These are phyloP conservation scores for Felis chaus DNA, from an alignment of 2,113 vertebrate genomes.

Conservation along the genomic window DNA sequence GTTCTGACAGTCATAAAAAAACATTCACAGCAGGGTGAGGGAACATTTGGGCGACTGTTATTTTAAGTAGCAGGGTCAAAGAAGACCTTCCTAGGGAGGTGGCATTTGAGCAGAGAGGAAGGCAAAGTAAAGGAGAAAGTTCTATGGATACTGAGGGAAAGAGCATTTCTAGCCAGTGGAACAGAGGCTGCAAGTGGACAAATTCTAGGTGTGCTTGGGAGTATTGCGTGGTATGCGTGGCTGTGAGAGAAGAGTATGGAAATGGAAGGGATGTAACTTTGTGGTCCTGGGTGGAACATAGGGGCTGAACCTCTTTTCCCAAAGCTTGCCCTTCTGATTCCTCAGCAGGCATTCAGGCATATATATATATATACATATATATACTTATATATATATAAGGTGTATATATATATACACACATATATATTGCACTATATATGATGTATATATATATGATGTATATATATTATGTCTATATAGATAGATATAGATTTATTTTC, in stretches of 20 bases:
- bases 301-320: background rate
- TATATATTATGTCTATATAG: too few species aligned
- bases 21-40: background rate
- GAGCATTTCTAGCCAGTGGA: background rate
- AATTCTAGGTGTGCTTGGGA: background rate
- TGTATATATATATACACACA: too few species aligned
- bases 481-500: background rate
- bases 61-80: background rate
- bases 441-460: too few species aligned
- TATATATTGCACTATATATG: too few species aligned
- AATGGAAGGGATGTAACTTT: background rate
- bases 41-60: background rate
- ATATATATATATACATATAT: too few species aligned
- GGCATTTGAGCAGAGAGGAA: background rate
- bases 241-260: background rate
- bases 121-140: background rate
- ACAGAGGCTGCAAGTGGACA: background rate
- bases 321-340: background rate
- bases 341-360: background rate
- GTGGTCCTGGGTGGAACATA: background rate
- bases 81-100: background rate
- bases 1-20: background rate
- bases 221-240: rapidly evolving
- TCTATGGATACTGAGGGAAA: background rate
- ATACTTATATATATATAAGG: too few species aligned